These are phyloP conservation scores for Myiagra hebetior DNA, from an alignment of 2,113 vertebrate genomes.

Conservation along the genomic window DNA sequence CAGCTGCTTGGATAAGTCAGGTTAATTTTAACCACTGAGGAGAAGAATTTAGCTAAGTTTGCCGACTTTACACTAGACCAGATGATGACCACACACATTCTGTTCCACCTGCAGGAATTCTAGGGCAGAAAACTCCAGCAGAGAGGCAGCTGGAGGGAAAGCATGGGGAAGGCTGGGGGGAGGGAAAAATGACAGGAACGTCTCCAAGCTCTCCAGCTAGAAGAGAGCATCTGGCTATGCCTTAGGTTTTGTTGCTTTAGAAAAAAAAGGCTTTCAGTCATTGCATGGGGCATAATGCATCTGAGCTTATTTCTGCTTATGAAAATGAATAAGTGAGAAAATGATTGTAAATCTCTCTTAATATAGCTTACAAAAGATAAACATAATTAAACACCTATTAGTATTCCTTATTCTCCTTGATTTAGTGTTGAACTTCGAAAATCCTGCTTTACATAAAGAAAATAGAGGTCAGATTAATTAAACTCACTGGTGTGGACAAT, in stretches of 20 bases:
- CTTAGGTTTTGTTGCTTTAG: background rate
- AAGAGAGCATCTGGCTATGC: background rate
- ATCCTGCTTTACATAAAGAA: background rate
- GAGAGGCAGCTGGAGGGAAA: constrained; percentile 37
- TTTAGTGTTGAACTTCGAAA: background rate
- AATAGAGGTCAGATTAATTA: constrained; percentile 34
- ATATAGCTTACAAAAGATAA: background rate
- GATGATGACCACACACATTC: constrained; percentile 45
- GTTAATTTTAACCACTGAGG: background rate
- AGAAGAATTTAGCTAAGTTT: background rate
- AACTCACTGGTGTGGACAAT: background rate
- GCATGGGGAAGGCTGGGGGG: background rate
- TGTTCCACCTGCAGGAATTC: constrained; percentile 45
- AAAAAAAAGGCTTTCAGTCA: background rate
- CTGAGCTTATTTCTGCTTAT: background rate
- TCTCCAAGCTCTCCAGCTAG: background rate
- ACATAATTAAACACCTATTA: constrained; percentile 3
- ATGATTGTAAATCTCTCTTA: background rate
- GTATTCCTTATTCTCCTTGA: background rate
- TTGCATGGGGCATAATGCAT: background rate
- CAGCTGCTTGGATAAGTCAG: background rate
- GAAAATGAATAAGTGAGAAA: background rate
- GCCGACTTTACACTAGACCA: background rate
- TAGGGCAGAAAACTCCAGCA: constrained; percentile 38
- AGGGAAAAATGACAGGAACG: background rate